phyloP scores from a whole-genome alignment of 2,113 vertebrate genomes.

The Excalfactoria chinensis region DNA sequence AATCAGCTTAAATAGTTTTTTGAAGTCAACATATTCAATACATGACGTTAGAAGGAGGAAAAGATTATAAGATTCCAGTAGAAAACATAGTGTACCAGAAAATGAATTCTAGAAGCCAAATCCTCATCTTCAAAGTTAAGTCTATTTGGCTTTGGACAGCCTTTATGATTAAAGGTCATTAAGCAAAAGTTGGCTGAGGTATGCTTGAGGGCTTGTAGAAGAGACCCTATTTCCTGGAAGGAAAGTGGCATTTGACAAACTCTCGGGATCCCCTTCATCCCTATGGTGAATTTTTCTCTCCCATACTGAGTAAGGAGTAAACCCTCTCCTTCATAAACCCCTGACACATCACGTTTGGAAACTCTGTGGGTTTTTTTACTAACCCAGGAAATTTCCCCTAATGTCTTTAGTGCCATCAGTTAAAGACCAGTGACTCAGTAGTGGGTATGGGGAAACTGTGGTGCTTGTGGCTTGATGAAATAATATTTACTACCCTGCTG shows the following conservation, averaged over 20 bases:
- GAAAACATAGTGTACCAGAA: not conserved
- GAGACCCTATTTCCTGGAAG: not conserved
- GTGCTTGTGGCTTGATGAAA: not conserved
- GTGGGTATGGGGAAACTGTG: not conserved
- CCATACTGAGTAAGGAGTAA: not conserved
- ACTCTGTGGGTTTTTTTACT: not conserved
- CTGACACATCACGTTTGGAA: not conserved
- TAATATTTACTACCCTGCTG: not conserved
- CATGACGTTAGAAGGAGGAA: not conserved
- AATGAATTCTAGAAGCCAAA: not conserved
- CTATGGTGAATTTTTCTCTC: not conserved
- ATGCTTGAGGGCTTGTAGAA: not conserved
- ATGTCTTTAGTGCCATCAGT: not conserved
- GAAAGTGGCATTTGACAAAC: not conserved
- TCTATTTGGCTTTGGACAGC: not conserved
- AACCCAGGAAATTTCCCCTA: not conserved
- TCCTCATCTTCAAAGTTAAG: not conserved
- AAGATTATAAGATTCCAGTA: not conserved
- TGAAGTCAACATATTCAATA: not conserved
- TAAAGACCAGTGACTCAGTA: not conserved
- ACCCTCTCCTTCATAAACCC: not conserved
- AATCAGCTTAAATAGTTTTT: not conserved
- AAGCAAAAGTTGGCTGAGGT: not conserved
- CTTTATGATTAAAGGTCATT: not conserved
- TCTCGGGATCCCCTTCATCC: not conserved